A percentile compares a stretch with the other conserved stretches of the same genome.
Evolutionary conservation across 2,113 vertebrate genomes (phyloP).

Genomic region (Hepsetus odoe): DNA sequence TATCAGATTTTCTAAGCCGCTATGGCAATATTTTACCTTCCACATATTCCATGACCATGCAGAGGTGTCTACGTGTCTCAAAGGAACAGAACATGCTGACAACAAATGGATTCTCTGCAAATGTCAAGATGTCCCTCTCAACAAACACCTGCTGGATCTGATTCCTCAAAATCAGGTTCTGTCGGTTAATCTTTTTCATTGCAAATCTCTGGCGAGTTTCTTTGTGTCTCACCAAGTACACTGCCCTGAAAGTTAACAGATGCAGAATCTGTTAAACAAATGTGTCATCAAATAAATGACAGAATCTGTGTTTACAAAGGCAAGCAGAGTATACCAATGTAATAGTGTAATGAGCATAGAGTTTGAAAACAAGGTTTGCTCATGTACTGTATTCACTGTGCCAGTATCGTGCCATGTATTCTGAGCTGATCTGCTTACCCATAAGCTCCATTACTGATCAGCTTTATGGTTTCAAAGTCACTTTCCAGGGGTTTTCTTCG

Average conservation of each 20-base stretch:
- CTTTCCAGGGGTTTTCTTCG: constrained; percentile 89
- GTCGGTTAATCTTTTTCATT: constrained; percentile 98
- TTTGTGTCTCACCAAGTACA: constrained; percentile 92
- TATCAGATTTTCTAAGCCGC: not conserved
- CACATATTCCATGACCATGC: constrained; percentile 99
- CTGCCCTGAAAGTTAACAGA: constrained; percentile 76
- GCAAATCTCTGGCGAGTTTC: constrained; percentile 94
- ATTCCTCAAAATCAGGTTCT: constrained; percentile 95
- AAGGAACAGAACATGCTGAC: constrained; percentile 99
- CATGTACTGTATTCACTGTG: not conserved
- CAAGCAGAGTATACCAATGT: not conserved
- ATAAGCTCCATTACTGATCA: constrained; percentile 96
- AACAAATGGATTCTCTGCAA: constrained; percentile 96
- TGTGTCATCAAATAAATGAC: not conserved
- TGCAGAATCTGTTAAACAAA: not conserved
- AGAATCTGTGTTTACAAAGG: not conserved
- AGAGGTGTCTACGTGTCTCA: constrained; percentile 92
- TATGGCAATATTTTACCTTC: constrained; percentile 81
- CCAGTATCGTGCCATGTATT: not conserved
- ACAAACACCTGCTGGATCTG: constrained; percentile 99
- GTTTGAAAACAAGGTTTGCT: not conserved
- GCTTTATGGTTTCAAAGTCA: constrained; percentile 95
- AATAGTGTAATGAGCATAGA: not conserved
- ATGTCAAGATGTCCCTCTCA: constrained; percentile 96
- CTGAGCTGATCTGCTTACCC: constrained; percentile 79